Evolutionary conservation across 2,797 vertebrate genomes (phyloP), one percentile per base, ranked within the genome.

Genomic region (Gymnoscopelus braueri): DNA sequence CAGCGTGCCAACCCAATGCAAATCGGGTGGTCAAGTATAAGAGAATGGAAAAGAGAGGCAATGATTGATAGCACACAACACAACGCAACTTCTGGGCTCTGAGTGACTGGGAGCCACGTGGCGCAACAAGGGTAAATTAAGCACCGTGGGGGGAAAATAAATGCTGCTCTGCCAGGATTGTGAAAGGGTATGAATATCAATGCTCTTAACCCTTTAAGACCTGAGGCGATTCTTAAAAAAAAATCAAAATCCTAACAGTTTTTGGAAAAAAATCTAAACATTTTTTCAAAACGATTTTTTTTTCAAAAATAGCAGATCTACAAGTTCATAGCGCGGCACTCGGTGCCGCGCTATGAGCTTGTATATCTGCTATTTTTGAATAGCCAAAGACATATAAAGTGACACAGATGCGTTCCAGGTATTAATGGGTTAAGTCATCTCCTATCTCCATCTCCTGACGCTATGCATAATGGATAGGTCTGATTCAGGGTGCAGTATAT

Each of bases 1-100:
- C 78, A 83, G 74, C 60, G 73, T 84, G 83, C 83, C 84, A 87
- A 87, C 78, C 44, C 57, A 63, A 72, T 68, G 81, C 75, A 75
- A 79, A 82, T 82, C 47, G 68, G 69, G 63, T 51, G 69, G 52
- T 56, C 71, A 78, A 68, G 75, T 75, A 48, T n/a, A 19, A 19
- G 77, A 79, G 72, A 65, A 55, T 61, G 53, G 72, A 75, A 75
- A 63, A 55, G 60, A 63, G 67, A 73, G 26, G 26, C n/a, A 68
- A 68, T 84, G 86, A 89, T 69, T 77, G 81, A 84, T 81, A 50
- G 72, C 68, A 60, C 13, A 19, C 19, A 19, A 19, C 19, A 10
- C 39, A 44, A 10, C 39, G 9, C 7, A 10, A 44, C 39, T 44
- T 44, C 8, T 8, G 7, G 44, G 55, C 59, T 74, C 52, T 29